Evolutionary conservation across 2,888 invertebrate species (phyloP).

Genomic region (Drosophila birchii): DNA sequence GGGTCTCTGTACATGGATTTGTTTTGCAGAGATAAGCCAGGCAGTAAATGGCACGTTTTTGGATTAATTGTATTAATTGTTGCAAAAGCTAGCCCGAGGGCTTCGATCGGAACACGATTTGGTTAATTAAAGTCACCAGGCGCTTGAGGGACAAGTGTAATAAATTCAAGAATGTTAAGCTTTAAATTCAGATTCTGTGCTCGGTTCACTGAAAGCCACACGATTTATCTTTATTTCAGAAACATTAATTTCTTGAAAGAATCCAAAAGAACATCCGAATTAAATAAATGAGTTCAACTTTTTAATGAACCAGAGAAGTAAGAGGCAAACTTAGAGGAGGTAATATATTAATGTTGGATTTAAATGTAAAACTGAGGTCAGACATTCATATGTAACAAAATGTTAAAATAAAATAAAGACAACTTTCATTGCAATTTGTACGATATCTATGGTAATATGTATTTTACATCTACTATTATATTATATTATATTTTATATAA

Average conservation of each 20-base stretch:
- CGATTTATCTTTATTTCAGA: constrained; percentile 10
- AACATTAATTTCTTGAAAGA: constrained; percentile 8
- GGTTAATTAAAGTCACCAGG: constrained; percentile 24
- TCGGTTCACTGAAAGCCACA: constrained; percentile 2
- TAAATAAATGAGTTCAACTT: constrained; percentile 11
- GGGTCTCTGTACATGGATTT: constrained; percentile 38
- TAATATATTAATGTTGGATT: constrained; percentile 2
- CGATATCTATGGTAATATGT: not conserved
- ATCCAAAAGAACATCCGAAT: constrained; percentile 5
- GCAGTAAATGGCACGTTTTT: constrained; percentile 56
- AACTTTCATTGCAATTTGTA: not conserved
- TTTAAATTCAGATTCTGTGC: constrained; percentile 4
- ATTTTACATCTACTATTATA: not conserved
- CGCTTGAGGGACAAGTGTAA: constrained; percentile 7
- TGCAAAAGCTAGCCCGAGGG: constrained; percentile 19
- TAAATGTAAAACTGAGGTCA: constrained; percentile 3
- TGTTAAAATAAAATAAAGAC: not conserved
- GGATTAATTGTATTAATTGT: constrained; percentile 43
- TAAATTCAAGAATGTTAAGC: constrained; percentile 8
- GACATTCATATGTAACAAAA: not conserved
- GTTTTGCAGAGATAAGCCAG: constrained; percentile 61
- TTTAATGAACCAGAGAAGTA: constrained; percentile 8
- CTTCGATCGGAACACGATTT: constrained; percentile 27
- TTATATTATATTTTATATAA: not conserved
- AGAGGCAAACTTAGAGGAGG: constrained; percentile 1